These are phyloP conservation scores for Drosophila lacertosa DNA, from an alignment of 1,140 invertebrate genomes.

Conservation along the genomic window DNA sequence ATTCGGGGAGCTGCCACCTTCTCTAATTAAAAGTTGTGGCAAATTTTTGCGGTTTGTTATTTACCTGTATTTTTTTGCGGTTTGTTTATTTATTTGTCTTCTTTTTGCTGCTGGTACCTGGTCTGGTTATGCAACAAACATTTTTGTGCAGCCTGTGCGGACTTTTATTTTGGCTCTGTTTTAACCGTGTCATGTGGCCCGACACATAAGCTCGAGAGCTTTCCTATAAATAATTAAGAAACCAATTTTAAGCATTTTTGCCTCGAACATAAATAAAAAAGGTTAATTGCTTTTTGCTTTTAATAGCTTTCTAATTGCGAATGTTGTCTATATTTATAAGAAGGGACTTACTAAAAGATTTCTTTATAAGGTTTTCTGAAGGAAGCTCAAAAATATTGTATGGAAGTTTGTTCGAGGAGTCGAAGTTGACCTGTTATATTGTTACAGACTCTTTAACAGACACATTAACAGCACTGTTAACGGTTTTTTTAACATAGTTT, in stretches of 20 bases:
- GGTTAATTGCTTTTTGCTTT: not conserved
- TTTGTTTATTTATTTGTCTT: conserved; percentile 29
- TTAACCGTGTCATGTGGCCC: conserved; percentile 16
- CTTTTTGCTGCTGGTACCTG: not conserved
- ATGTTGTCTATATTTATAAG: too few species aligned
- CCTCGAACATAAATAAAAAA: not conserved
- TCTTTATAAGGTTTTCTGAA: too few species aligned
- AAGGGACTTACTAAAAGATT: too few species aligned
- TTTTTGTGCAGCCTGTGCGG: conserved; percentile 21
- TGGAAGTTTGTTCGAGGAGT: too few species aligned
- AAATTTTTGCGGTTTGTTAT: conserved; percentile 52
- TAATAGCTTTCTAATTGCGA: not conserved
- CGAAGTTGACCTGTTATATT: too few species aligned
- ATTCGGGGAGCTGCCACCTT: conserved; percentile 28
- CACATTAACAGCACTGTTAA: too few species aligned
- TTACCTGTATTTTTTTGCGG: conserved; percentile 30
- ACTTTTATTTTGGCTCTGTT: conserved; percentile 2
- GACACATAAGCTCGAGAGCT: conserved; percentile 15
- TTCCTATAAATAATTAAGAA: conserved; percentile 10
- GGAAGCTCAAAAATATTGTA: too few species aligned
- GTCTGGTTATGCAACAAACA: conserved; percentile 32
- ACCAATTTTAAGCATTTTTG: not conserved
- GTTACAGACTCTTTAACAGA: too few species aligned
- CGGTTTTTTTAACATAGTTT: too few species aligned
- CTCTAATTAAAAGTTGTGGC: conserved; percentile 67